Percentiles rank a stretch among this genome's conserved stretches.
phyloP scores from a whole-genome alignment of 2,113 vertebrate genomes.

The Peromyscus maniculatus region DNA sequence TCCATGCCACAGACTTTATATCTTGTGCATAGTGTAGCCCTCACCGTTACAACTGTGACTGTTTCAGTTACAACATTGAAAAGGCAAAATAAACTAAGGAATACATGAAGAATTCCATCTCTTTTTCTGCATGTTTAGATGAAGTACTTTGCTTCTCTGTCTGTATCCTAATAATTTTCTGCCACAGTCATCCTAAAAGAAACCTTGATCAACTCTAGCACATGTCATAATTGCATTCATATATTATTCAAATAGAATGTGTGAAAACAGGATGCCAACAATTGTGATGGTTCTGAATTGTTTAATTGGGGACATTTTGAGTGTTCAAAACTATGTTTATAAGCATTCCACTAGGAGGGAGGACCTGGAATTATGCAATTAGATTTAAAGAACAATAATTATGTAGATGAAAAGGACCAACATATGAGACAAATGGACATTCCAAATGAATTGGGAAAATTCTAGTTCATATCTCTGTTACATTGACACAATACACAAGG shows the following conservation, averaged over 20 bases:
- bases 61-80: too few relatives aligned
- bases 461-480: not conserved
- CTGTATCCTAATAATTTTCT: not conserved
- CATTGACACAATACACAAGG: not conserved
- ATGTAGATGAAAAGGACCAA: not conserved
- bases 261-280: rapidly evolving
- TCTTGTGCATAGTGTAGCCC: rapidly evolving
- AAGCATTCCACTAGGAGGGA: not conserved
- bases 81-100: not conserved
- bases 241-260: not conserved
- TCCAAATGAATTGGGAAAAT: not conserved
- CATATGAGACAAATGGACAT: not conserved
- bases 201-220: not conserved
- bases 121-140: not conserved
- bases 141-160: not conserved
- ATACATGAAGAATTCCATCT: not conserved
- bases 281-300: not conserved
- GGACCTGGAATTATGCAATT: not conserved
- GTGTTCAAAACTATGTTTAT: not conserved
- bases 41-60: too few relatives aligned
- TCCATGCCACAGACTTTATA: too few relatives aligned
- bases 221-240: too few relatives aligned
- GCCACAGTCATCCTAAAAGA: not conserved
- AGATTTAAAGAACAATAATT: not conserved
- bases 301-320: not conserved